These are phyloP conservation scores for Sparus aurata DNA, from an alignment of 2,797 vertebrate genomes.

Conservation along the genomic window DNA sequence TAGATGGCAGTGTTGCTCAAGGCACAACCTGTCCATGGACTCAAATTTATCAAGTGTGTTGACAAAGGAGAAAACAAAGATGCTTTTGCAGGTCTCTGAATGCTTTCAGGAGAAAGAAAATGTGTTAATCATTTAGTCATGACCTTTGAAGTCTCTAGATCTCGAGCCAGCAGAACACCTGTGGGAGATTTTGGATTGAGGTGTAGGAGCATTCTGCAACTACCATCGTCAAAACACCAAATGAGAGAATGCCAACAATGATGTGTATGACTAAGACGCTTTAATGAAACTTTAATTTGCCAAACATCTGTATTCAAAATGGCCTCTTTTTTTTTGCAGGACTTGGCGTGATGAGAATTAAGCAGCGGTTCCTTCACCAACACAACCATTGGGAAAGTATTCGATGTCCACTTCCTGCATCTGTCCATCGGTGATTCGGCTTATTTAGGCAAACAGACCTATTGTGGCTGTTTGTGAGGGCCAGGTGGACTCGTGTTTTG, in stretches of 20 bases:
- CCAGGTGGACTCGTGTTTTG: slow-evolving; percentile 53
- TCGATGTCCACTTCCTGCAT: slow-evolving; percentile 30
- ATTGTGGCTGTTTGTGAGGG: slow-evolving; percentile 43
- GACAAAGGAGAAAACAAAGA: slow-evolving; percentile 10
- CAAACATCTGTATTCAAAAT: background rate
- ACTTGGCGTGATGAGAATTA: background rate
- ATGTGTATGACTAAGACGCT: background rate
- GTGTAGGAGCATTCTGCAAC: background rate
- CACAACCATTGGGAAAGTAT: slow-evolving; percentile 6
- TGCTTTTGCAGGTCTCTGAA: background rate
- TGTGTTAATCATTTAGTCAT: background rate
- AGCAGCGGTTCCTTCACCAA: background rate
- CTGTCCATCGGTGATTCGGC: slow-evolving; percentile 51
- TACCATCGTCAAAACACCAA: background rate
- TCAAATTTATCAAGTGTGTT: background rate
- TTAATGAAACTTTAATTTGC: slow-evolving; percentile 9
- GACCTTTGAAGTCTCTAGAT: background rate
- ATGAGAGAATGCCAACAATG: background rate
- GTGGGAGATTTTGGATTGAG: background rate
- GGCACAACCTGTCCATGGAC: background rate
- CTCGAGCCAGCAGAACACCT: background rate
- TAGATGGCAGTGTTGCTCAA: slow-evolving; percentile 76
- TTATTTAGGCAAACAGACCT: slow-evolving; percentile 58
- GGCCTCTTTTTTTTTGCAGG: background rate
- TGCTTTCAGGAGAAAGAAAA: background rate